Evolutionary conservation across 2,888 invertebrate genomes (phyloP), one percentile per base, ranked within the genome.

Genomic region (Strigamia transsilvanica): DNA sequence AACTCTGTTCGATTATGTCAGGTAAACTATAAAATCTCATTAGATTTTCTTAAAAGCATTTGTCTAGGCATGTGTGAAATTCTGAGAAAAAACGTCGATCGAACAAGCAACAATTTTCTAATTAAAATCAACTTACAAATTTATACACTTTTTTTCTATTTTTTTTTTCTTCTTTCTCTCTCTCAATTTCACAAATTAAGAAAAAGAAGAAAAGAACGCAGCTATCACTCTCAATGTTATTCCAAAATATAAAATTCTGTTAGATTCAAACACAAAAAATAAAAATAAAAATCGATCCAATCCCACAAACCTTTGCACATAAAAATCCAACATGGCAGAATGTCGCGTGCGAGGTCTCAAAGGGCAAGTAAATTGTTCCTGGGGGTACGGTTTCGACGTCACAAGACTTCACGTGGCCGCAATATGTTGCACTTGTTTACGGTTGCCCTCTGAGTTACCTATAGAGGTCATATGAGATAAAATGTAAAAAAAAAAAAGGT

Each of bases 261-360:
- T 46, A 46, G 15, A 46, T 46, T 46, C 3, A n/a, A 46, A 46
- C 5, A 46, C 13, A 13, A 0, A n/a, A 46, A 46, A 13, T 13
- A 46, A 46, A 46, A 46, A n/a, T 13, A 46, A 46, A 46, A 46
- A 46, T 46, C 46, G n/a, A 46, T 46, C n/a, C 46, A 9, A 46
- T 46, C 46, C 46, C 46, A 46, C 46, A 46, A 46, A 46, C 46
- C 46, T n/a, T 46, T 46, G 46, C 46, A 46, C 46, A 46, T 46
- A 46, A 46, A 42, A 46, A 46, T 46, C 46, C 46, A 46, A 46
- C 46, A 46, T 46, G 46, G 46, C 46, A 46, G 46, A 46, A 46
- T n/a, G 46, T 46, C 46, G 46, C 46, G 0, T 46, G 46, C 46
- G 12, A 46, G 46, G 46, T 46, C 46, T 46, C 46, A 46, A 46